These are phyloP conservation scores for Enoplosus armatus DNA, from an alignment of 2,797 vertebrate species.

Conservation along the genomic window DNA sequence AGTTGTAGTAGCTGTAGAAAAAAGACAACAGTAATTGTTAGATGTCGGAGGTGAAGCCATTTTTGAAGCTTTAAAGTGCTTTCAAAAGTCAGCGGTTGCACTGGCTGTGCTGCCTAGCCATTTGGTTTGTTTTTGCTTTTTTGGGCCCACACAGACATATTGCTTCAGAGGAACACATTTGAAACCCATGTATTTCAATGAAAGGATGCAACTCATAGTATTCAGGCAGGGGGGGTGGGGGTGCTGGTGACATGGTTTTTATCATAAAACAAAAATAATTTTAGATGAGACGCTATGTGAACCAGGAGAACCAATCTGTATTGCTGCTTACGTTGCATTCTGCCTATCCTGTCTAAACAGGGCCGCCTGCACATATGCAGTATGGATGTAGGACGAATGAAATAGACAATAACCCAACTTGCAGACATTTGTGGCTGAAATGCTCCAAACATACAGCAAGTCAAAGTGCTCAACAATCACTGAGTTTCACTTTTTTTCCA, in stretches of 20 bases:
- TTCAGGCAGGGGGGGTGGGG: background rate
- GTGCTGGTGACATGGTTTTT: background rate
- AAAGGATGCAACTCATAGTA: conserved; percentile 5
- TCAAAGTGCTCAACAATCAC: background rate
- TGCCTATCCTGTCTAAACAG: background rate
- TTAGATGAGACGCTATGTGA: background rate
- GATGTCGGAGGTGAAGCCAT: background rate
- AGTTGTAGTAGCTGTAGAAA: conserved; percentile 91
- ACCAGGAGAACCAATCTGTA: background rate
- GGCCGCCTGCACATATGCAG: background rate
- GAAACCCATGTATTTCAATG: conserved; percentile 27
- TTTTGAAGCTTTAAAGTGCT: background rate
- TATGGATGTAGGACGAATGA: background rate
- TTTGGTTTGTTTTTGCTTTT: conserved; percentile 23
- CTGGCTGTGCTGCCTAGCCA: background rate
- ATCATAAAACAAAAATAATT: conserved; percentile 10
- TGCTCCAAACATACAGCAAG: background rate
- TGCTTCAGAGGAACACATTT: conserved; percentile 17
- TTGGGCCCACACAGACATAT: conserved; percentile 9
- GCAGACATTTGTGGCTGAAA: background rate
- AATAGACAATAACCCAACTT: background rate
- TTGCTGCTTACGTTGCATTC: background rate
- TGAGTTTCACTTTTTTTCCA: background rate
- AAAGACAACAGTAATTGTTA: background rate
- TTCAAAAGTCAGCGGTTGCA: background rate